Evolutionary conservation across 2,888 invertebrate species (phyloP), one percentile per base, ranked within the genome.

Genomic region (Xestia c-nigrum): DNA sequence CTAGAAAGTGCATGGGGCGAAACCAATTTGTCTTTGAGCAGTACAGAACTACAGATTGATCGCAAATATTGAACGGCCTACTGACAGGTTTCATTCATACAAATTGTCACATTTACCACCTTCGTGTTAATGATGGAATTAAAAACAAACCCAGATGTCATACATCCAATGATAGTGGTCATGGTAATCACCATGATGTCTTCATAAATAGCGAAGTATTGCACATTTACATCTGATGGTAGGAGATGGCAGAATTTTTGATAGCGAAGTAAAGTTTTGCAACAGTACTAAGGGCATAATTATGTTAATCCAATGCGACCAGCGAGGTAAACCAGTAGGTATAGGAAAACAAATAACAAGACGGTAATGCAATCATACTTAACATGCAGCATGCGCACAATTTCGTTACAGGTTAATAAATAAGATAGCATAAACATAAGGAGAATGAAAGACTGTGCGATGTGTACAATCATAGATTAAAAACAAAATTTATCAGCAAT

Each of bases 1-100:
- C 84, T 87, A 87, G 88, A 85, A 89, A 88, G 85, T 85, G 78
- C 79, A 87, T 70, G 77, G 74, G 82, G 80, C 83, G 80, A 87
- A 82, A 83, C 74, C 76, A 78, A 86, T 85, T 81, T 75, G 74
- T 69, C 73, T 81, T 74, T 67, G 66, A 59, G 52, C 66, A 68
- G 74, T 78, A 70, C 61, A 69, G 50, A 43, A 68, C 73, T 78
- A 70, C 61, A 69, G 43, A 43, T 70, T 59, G 43, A 74, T 64
- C 40, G 64, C 64, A 74, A 83, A 85, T 77, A 83, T 72, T 76
- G 38, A 74, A 65, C 59, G 16, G 31, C 12, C 50, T 75, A 7
- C 55, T 75, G 70, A 55, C 46, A 64, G 57, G 52, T 21, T 72
- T 57, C 31, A 73, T 47, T 78, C 47, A 75, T 63, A 73, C 21